These are phyloP conservation scores for Myotis lucifugus DNA, from an alignment of 2,113 vertebrate genomes.

Conservation along the genomic window DNA sequence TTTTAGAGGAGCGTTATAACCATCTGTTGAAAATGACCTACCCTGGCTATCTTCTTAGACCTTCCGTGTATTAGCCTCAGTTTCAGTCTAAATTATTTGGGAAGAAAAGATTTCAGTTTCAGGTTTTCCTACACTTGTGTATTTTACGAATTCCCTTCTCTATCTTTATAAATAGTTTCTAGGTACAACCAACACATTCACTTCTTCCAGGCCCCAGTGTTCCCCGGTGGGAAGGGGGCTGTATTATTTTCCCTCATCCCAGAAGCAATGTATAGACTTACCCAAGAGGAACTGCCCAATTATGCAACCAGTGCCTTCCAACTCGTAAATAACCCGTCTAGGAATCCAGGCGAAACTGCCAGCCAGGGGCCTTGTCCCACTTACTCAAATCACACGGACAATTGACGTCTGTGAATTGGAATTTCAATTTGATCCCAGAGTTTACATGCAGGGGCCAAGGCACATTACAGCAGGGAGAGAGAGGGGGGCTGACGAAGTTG, in stretches of 20 bases:
- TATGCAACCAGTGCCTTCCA: neutral
- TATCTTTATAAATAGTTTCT: conserved; percentile 43
- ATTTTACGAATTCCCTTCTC: neutral
- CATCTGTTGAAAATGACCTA: neutral
- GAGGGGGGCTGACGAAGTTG: neutral
- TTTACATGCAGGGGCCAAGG: conserved; percentile 35
- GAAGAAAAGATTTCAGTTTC: neutral
- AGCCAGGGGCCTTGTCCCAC: neutral
- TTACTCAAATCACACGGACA: conserved; percentile 59
- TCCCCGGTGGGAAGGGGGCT: neutral
- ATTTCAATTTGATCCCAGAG: conserved; percentile 61
- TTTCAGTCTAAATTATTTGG: conserved; percentile 33
- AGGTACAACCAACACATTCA: neutral
- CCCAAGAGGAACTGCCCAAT: neutral
- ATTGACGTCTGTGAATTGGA: conserved; percentile 66
- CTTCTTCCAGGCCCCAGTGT: neutral
- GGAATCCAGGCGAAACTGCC: conserved; percentile 56
- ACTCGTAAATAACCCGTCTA: neutral
- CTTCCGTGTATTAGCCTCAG: neutral
- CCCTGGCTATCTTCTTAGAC: neutral
- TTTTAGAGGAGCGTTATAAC: neutral
- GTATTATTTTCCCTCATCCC: neutral
- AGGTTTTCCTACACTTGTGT: neutral
- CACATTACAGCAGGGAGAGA: neutral
- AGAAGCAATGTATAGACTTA: neutral